A percentile compares a stretch with the other conserved stretches of the same genome.
Conservation (phyloP, 2,797 vertebrate species). For the Fistularia tabacaria region DNA sequence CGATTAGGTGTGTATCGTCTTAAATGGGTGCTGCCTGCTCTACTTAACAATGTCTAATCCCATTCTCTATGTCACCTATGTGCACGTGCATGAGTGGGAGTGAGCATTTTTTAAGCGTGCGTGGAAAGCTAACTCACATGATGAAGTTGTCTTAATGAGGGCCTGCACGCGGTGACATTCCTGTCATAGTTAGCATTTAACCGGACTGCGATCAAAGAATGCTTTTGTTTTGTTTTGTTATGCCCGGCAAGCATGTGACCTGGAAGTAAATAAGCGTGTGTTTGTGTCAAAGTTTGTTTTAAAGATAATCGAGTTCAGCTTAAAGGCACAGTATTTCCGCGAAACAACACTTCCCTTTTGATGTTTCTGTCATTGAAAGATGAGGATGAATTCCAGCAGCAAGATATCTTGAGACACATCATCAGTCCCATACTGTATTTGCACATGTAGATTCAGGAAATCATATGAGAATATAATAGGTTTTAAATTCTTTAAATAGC, state of each 20-base stretch:
- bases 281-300: slow-evolving; percentile 21
- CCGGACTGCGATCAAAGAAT: slow-evolving; percentile 53
- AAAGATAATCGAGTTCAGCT: slow-evolving; percentile 16
- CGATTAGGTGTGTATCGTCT: slow-evolving; percentile 42
- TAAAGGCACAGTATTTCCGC: slow-evolving; percentile 2
- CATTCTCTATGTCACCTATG: slow-evolving; percentile 19
- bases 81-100: slow-evolving; percentile 4
- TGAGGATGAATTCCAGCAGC: not conserved
- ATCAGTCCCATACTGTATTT: no score
- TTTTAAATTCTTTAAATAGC: no score
- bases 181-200: slow-evolving; percentile 59
- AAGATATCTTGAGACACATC: no score
- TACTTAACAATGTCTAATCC: slow-evolving; percentile 50
- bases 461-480: no score
- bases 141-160: slow-evolving; percentile 44
- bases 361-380: not conserved
- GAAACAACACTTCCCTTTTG: no score
- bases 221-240: slow-evolving; percentile 52
- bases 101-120: slow-evolving; percentile 14
- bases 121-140: slow-evolving; percentile 60
- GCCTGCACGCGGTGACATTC: slow-evolving; percentile 51
- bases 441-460: no score
- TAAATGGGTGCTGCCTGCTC: slow-evolving; percentile 35
- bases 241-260: slow-evolving; percentile 49
- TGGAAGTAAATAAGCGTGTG: slow-evolving; percentile 38